These are phyloP conservation scores for Drosophila tropicalis DNA, from an alignment of 1,140 invertebrate species.

Conservation along the genomic window DNA sequence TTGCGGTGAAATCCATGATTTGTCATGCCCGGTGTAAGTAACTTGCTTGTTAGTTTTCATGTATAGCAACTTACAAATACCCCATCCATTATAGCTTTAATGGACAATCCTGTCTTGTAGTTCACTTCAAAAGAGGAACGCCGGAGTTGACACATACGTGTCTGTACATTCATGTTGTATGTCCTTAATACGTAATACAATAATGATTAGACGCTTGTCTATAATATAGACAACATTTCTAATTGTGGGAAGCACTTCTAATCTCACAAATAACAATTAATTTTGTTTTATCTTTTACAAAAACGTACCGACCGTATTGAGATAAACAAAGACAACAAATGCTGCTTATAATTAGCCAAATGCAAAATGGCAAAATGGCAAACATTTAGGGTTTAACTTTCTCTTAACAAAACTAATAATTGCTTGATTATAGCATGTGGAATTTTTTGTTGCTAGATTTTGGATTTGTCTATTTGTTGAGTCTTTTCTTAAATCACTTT, in stretches of 20 bases:
- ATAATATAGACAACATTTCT: not conserved
- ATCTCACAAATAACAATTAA: not conserved
- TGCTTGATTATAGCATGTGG: conserved; percentile 9
- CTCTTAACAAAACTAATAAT: conserved; percentile 26
- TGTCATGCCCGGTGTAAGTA: conserved; percentile 47
- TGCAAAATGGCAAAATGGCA: conserved; percentile 39
- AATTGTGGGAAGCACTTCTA: not conserved
- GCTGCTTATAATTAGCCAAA: conserved; percentile 56
- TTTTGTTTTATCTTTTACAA: conserved; percentile 16
- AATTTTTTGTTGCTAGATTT: conserved; percentile 27
- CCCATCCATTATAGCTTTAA: no score
- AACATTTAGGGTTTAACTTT: conserved; percentile 51
- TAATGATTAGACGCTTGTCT: no score
- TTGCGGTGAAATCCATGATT: conserved; percentile 23
- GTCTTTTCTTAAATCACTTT: conserved; percentile 25
- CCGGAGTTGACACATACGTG: no score
- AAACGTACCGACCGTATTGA: conserved; percentile 12
- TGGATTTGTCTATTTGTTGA: conserved; percentile 23
- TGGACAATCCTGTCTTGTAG: no score
- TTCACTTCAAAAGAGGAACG: no score
- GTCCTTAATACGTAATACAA: no score
- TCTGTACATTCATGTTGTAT: no score
- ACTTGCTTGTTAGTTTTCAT: no score
- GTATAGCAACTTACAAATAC: no score
- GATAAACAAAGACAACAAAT: conserved; percentile 46